Base-by-base conservation (phyloP, 1,140 invertebrate species). In the Drosophila pachea region DNA sequence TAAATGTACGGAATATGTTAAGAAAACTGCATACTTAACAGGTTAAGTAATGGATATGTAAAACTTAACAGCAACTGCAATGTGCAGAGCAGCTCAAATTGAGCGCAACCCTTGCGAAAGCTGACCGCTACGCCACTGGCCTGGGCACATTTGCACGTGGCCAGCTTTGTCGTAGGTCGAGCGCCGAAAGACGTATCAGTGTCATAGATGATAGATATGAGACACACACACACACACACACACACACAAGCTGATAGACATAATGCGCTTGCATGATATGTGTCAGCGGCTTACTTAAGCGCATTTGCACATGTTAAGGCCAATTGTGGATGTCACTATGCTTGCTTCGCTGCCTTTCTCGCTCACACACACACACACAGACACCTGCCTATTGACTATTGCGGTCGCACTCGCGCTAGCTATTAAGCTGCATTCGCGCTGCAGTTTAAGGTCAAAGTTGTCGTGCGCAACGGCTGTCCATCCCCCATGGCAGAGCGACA, bases 211-310 rank as follows among this genome's bases (percentile, higher is more conserved):
- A 62, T 45, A 31, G 16, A 54, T 33, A 12, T 52, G n/a, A 40
- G 9, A 40, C 8, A 11, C 22, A 22, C 22, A 22, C 22, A 22
- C 22, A 22, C 22, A 22, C 22, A 22, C 22, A 22, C 22, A 22
- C 22, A 1, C 22, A 22, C 22, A 22, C 22, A 22, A 22, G 22
- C 22, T 11, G 1, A 8, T 40, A 9, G 35, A 42, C 55, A 32
- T 12, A 49, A 40, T 40, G 7, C 31, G 2, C 7, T 29, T 61
- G 9, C 31, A 22, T 68, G 49, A 81, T 76, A 49, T 83, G 54
- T 84, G 78, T 84, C 79, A 84, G 79, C 76, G 69, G 68, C 63
- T 74, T 81, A 84, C 76, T 84, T 84, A 78, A 83, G 78, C 76
- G 76, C 81, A 83, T 84, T 81, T 83, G 69, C 79, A 84, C 65